Evolutionary conservation across 64 coral and sea anemone species (phyloP).

Genomic region (Anthopleura sola): DNA sequence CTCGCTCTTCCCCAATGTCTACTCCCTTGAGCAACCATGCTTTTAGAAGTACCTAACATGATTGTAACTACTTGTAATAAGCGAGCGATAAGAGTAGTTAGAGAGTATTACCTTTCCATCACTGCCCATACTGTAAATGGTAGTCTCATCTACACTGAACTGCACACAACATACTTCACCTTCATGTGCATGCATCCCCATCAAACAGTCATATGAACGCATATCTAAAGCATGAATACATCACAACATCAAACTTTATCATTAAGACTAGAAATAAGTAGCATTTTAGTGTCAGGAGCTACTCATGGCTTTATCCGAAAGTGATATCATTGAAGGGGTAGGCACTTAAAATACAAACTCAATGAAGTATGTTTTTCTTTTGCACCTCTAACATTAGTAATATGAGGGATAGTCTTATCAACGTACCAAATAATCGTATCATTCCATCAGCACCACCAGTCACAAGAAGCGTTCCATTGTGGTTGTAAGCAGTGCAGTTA

Average conservation of each 20-base stretch:
- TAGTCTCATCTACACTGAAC: conserved; percentile 93
- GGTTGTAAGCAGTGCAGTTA: conserved; percentile 92
- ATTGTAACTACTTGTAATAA: too few species aligned
- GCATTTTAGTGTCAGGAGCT: too few species aligned
- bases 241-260: not conserved
- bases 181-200: conserved; percentile 73
- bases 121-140: conserved; percentile 85
- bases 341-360: not conserved
- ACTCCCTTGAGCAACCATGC: too few species aligned
- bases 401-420: too few species aligned
- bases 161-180: conserved; percentile 76
- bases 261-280: too few species aligned
- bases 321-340: not conserved
- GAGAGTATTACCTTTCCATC: conserved; percentile 91
- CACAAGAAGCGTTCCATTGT: conserved; percentile 92
- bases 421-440: conserved; percentile 89
- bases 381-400: too few species aligned
- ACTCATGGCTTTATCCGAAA: too few species aligned
- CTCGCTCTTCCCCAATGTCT: too few species aligned
- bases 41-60: too few species aligned
- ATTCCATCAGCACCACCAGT: conserved; percentile 93
- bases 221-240: conserved; percentile 44
- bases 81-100: too few species aligned
- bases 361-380: not conserved
- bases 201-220: conserved; percentile 78